Evolutionary conservation across 1,140 invertebrate species (phyloP), one percentile per base, ranked within the genome.

Genomic region (Bombus turneri): DNA sequence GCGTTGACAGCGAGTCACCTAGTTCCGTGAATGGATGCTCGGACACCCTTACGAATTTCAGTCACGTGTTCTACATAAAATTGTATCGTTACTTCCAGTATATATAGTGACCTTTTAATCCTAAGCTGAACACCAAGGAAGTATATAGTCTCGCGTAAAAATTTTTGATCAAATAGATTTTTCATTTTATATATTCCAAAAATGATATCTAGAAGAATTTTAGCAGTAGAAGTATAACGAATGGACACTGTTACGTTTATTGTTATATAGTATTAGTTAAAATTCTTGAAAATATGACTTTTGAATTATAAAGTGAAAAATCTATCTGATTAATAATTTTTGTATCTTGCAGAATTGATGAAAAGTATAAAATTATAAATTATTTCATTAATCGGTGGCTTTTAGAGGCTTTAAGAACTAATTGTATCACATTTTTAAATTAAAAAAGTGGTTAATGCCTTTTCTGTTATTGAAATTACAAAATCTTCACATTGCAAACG

Each of bases 1-100:
- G 31, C 57, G 72, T 6, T 53, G n/a, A 86, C 74, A 78, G 59
- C 73, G 64, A 79, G n/a, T 43, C 76, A 82, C 64, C 69, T 77
- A 64, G 59, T 68, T 85, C 86, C 47, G 34, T 37, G 71, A 39
- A 53, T 31, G 69, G 68, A 41, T n/a, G 22, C 0, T 31, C 22
- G 37, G 18, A 13, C 8, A 57, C 9, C 25, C n/a, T 78, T 71
- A n/a, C 13, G 72, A 59, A 66, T 81, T 74, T 62, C 34, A 41
- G 71, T 87, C 74, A 81, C 66, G 71, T 43, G 41, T 37, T 31
- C 10, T 53, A 66, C 66, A 64, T 41, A 85, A 85, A 64, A 47
- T 28, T 53, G 9, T 80, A 71, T 71, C 78, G 25, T 34, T 3
- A 8, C 25, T 39, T 53, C 13, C 15, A 28, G 5, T 13, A 13